Base-by-base conservation (phyloP, 2,888 invertebrate genomes). In the Rhagophthalmus giganteus region DNA sequence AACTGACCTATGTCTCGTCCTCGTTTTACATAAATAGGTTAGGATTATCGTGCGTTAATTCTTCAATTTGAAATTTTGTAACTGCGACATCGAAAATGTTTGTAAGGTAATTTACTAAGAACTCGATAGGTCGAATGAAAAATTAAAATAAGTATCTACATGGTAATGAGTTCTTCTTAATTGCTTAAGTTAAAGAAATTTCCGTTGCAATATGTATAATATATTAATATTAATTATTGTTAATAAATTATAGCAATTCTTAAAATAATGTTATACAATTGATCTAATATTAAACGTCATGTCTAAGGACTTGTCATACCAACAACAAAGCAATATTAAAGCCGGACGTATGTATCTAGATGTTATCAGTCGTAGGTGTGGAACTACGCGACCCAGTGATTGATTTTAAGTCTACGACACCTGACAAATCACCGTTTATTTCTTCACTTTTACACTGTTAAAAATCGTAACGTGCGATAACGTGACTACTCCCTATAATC, bases 401-500 rank as follows among this genome's bases (percentile, higher is more conserved):
- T 49, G 49, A 49, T 49, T 49, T 47, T 42, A 49, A 42, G 14
- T 42, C 41, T 30, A 42, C 49, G 41, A 49, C 49, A 49, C 41
- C 49, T 49, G 41, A 41, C 49, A 49, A 49, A 49, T 49, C 49
- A 14, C 25, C 26, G 20, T 39, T 39, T 33, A 11, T 15, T 40
- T 13, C 30, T 25, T 20, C 10, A 30, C n/a, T 45, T 32, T n/a
- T 42, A 33, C 27, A 5, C 3, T 7, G 7, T 5, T 7, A 20
- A 20, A 20, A 20, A 20, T n/a, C 20, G 3, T 20, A 5, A 20
- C 20, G 7, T 7, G 7, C 7, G 20, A 3, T 5, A 5, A 20
- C 7, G 20, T 7, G 7, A 20, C 20, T 20, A 7, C 20, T 20
- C 7, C 20, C 3, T 7, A 3, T 5, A 20, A 20, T n/a, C n/a